Evolutionary conservation across 2,113 vertebrate genomes (phyloP).

Genomic region (Thinocorus orbignyianus): DNA sequence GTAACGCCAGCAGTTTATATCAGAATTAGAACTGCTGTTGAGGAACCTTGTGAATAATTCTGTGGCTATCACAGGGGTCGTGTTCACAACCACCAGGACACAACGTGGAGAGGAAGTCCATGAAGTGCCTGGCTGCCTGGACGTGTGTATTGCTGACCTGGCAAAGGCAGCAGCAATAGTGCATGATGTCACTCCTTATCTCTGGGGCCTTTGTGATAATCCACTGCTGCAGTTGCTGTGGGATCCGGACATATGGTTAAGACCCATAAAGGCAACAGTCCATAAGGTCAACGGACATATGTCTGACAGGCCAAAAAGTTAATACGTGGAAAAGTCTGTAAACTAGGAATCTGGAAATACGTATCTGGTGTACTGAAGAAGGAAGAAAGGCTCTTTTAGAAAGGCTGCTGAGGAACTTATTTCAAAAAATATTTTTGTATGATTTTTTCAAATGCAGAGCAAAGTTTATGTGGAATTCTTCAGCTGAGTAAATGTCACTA

Average conservation of each 20-base stretch:
- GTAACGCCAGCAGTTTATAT: background rate
- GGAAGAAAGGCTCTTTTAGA: background rate
- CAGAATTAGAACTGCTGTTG: background rate
- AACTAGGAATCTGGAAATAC: background rate
- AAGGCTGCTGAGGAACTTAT: background rate
- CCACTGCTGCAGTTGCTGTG: background rate
- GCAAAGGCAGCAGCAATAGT: background rate
- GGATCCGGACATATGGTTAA: background rate
- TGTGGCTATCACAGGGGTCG: fast-evolving
- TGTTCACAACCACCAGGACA: background rate
- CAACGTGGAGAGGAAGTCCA: background rate
- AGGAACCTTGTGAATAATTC: background rate
- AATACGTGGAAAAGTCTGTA: background rate
- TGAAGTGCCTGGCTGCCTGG: background rate
- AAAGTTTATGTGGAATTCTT: background rate
- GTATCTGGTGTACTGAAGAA: background rate
- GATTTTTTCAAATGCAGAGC: background rate
- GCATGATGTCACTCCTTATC: background rate
- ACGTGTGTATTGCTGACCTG: background rate
- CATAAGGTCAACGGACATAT: slow-evolving; percentile 1
- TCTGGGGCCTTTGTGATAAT: background rate
- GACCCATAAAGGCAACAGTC: background rate
- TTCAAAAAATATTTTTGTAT: background rate
- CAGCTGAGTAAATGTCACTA: background rate
- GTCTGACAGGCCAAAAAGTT: background rate